A percentile compares a stretch with the other conserved stretches of the same genome.
Conservation (phyloP, 2,797 vertebrate genomes). For the Pogoniulus pusillus region DNA sequence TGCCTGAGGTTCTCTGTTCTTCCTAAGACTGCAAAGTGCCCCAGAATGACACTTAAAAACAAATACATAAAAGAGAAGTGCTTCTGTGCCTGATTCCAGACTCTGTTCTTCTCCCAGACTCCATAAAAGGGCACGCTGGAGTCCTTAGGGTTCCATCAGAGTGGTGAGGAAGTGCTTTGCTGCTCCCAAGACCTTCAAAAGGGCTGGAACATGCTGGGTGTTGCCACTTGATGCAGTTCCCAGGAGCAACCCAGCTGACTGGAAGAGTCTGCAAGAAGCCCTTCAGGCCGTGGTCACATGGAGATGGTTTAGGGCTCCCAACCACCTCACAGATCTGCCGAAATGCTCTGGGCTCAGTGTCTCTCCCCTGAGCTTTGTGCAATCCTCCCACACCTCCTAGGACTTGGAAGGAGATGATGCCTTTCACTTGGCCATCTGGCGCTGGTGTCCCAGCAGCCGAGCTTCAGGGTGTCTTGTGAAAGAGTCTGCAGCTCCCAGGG, state of each 20-base stretch:
- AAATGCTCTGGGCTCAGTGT: slow-evolving; percentile 23
- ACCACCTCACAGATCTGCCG: slow-evolving; percentile 30
- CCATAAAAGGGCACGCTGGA: background rate
- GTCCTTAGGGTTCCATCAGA: background rate
- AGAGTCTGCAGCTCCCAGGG: slow-evolving; percentile 40
- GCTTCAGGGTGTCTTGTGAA: slow-evolving; percentile 51
- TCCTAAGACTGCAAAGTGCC: background rate
- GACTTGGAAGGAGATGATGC: background rate
- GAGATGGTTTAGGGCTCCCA: slow-evolving; percentile 40
- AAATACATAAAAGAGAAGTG: background rate
- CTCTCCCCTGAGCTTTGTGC: slow-evolving; percentile 45
- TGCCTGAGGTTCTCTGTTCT: background rate
- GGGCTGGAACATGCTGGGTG: background rate
- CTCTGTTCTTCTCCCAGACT: background rate
- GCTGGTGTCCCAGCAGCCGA: slow-evolving; percentile 18
- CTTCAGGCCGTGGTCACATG: slow-evolving; percentile 31
- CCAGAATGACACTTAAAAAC: background rate
- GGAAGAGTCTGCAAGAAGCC: background rate
- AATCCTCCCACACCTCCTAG: slow-evolving; percentile 45
- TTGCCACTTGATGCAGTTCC: background rate
- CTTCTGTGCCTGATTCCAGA: background rate
- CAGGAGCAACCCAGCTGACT: background rate
- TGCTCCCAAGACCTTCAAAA: background rate
- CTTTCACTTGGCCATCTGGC: slow-evolving; percentile 59
- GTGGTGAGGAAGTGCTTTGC: background rate